Evolutionary conservation across 2,113 vertebrate species (phyloP).

Genomic region (Melanocharis versteri): DNA sequence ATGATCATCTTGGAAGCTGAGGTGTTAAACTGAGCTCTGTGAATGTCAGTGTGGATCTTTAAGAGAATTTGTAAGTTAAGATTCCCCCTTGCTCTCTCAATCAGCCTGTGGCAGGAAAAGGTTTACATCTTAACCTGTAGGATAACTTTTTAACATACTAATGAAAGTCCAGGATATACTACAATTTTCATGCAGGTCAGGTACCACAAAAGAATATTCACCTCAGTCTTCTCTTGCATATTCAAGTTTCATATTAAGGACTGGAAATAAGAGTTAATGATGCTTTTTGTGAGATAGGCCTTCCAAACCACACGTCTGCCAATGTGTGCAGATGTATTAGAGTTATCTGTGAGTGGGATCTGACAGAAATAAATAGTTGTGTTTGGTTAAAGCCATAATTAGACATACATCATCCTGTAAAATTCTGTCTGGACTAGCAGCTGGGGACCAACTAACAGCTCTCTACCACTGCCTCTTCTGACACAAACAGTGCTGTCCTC

Average conservation of each 20-base stretch:
- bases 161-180: background rate
- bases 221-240: background rate
- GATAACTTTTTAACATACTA: background rate
- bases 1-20: background rate
- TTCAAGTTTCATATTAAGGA: background rate
- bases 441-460: background rate
- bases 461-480: background rate
- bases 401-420: background rate
- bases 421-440: background rate
- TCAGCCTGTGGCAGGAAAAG: background rate
- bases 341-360: background rate
- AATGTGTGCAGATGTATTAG: background rate
- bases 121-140: background rate
- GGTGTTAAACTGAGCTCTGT: background rate
- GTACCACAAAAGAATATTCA: background rate
- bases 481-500: background rate
- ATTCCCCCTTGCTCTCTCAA: background rate
- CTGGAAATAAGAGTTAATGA: background rate
- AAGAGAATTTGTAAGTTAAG: background rate
- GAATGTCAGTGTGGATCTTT: background rate
- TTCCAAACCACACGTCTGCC: background rate
- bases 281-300: background rate
- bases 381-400: background rate
- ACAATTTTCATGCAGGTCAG: background rate
- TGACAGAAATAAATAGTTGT: background rate